These are phyloP conservation scores for Ips nitidus DNA, from an alignment of 1,140 invertebrate genomes.

Conservation along the genomic window DNA sequence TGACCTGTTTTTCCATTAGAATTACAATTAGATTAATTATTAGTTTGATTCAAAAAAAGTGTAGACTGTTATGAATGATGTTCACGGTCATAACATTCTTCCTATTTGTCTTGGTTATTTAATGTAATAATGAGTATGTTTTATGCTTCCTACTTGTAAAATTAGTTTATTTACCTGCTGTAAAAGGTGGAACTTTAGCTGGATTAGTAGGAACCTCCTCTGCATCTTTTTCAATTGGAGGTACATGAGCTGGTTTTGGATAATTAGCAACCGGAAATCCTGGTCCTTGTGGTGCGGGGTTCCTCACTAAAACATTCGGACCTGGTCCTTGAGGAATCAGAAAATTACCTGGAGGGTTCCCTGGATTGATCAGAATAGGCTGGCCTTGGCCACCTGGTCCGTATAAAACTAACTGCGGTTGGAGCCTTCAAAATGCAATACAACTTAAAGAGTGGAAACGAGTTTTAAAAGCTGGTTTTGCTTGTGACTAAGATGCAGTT, in stretches of 20 bases:
- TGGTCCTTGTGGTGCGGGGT: slow-evolving; percentile 35
- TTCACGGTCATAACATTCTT: no score
- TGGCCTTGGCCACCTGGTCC: slow-evolving; percentile 45
- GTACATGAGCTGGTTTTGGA: slow-evolving; percentile 46
- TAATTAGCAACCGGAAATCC: slow-evolving; percentile 41
- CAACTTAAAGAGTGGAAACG: background rate
- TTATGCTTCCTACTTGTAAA: no score
- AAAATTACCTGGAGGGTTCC: slow-evolving; percentile 47
- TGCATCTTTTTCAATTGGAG: slow-evolving; percentile 50
- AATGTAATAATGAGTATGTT: no score
- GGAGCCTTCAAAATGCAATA: slow-evolving; percentile 38
- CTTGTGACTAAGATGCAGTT: no score
- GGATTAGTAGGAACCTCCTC: slow-evolving; percentile 49
- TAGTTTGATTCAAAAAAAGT: background rate
- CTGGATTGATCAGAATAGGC: slow-evolving; percentile 48
- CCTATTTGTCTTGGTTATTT: no score
- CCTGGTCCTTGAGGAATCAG: slow-evolving; percentile 45
- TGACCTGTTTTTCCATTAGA: slow-evolving; percentile 20
- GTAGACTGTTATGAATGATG: background rate
- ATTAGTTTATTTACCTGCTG: slow-evolving; percentile 5
- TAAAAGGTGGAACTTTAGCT: slow-evolving; percentile 40
- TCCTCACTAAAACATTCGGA: slow-evolving; percentile 41
- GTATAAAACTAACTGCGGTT: slow-evolving; percentile 46
- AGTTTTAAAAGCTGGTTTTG: no score
- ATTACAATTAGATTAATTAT: slow-evolving; percentile 22